A percentile compares a stretch with the other conserved stretches of the same genome.
phyloP scores from a whole-genome alignment of 1,140 invertebrate species.

The Orchesella cincta region DNA sequence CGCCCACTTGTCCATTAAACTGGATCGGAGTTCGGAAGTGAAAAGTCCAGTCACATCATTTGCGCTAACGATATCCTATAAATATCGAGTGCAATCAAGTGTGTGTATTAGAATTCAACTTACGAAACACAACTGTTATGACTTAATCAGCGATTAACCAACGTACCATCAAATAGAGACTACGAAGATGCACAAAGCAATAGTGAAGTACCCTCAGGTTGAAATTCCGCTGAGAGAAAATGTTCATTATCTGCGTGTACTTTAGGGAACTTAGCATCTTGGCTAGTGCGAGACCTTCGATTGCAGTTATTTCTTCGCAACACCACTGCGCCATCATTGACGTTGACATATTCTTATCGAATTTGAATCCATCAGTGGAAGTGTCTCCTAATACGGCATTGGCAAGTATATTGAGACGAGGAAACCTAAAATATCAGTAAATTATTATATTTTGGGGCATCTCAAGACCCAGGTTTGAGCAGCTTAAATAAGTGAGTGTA shows the following conservation, averaged over 20 bases:
- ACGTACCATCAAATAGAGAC: constrained; percentile 33
- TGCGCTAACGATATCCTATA: constrained; percentile 29
- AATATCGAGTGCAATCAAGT: neutral
- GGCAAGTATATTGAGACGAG: neutral
- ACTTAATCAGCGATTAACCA: neutral
- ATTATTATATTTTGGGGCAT: neutral
- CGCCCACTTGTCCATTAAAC: constrained; percentile 39
- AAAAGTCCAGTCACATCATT: constrained; percentile 40
- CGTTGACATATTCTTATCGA: neutral
- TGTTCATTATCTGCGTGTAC: constrained; percentile 39
- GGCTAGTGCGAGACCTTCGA: constrained; percentile 43
- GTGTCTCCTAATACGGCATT: neutral
- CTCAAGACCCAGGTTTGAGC: neutral
- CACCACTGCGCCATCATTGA: constrained; percentile 33
- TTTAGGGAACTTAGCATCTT: constrained; percentile 40
- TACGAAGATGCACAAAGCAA: constrained; percentile 38
- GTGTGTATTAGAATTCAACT: neutral
- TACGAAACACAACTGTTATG: neutral
- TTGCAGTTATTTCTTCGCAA: constrained; percentile 38
- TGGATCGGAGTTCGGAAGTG: constrained; percentile 36
- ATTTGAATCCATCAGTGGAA: neutral
- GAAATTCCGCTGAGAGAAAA: constrained; percentile 36
- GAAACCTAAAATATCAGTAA: neutral
- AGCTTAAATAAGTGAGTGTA: neutral
- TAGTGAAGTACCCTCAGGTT: constrained; percentile 38